Evolutionary conservation across 2,113 vertebrate genomes (phyloP), one percentile per base, ranked within the genome.

Genomic region (Mirounga angustirostris): DNA sequence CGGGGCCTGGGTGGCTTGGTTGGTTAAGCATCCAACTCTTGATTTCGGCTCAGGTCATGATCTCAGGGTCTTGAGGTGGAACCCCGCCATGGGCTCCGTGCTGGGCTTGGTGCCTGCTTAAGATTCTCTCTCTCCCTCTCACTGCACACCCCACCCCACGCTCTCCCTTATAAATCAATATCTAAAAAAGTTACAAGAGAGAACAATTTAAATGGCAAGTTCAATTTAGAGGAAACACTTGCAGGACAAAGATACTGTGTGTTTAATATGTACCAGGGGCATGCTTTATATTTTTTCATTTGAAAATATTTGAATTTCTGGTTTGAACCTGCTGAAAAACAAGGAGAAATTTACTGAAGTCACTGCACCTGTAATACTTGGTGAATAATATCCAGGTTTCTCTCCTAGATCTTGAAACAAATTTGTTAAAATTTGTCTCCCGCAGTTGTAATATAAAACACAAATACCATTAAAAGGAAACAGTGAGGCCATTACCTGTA

Each of bases 381-480:
- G 73, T 46, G 86, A 74, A 94, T 67, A 96, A 96, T 91, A 81
- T 54, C 56, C 18, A 96, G 50, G 56, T 28, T 96, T 94, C 61
- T 89, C 15, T 88, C 78, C 7, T 14, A 76, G 52, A 81, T 81
- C 80, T 94, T 81, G 7, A 92, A 94, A 85, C 10, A 92, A 92
- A 92, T 52, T 63, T 93, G 58, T 92, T 83, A 88, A 63, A 92
- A 91, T 74, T 89, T 76, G 71, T 86, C 33, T 95, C 28, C 21
- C 21, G 74, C 1, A 65, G 8, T 69, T 93, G 33, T 74, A 81
- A 16, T 74, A 54, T 46, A 78, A 95, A 87, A 87, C 26, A 43
- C 33, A 87, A 93, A 59, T 85, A 76, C 24, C 43, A 79, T 88
- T 54, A 61, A 89, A 94, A 97, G 36, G 30, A 73, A 97, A 92